phyloP scores from a whole-genome alignment of 2,888 invertebrate genomes.

The Bellardia pandia region DNA sequence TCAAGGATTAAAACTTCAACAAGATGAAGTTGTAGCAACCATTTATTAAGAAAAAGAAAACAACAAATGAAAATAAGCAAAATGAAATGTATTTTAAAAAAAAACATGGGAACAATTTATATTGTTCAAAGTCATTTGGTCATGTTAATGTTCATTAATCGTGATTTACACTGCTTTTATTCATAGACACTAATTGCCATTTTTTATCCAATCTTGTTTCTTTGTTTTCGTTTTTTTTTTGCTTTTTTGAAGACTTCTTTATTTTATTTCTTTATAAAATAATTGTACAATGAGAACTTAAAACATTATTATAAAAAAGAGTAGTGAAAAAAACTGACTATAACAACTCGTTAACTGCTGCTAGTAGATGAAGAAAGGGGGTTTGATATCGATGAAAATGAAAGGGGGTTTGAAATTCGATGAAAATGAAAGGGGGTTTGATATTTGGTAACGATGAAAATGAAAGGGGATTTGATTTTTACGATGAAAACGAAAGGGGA shows the following conservation, averaged over 20 bases:
- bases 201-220: constrained; percentile 54
- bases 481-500: too few species aligned
- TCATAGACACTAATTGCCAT: constrained; percentile 72
- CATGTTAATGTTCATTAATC: constrained; percentile 75
- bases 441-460: too few species aligned
- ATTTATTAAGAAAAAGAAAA: neutral
- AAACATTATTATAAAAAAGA: constrained; percentile 32
- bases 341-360: constrained; percentile 52
- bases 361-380: too few species aligned
- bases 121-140: constrained; percentile 74
- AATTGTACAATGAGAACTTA: constrained; percentile 46
- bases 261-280: constrained; percentile 55
- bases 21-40: constrained; percentile 16
- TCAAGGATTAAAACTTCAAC: constrained; percentile 58
- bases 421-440: too few species aligned
- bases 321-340: constrained; percentile 13
- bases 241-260: neutral
- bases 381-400: too few species aligned
- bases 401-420: too few species aligned
- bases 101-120: constrained; percentile 71
- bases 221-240: constrained; percentile 8
- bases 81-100: constrained; percentile 53
- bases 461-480: too few species aligned
- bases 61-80: neutral
- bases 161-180: constrained; percentile 72